phyloP scores from a whole-genome alignment of 2,797 vertebrate species.

The Premnoplex brunnescens region DNA sequence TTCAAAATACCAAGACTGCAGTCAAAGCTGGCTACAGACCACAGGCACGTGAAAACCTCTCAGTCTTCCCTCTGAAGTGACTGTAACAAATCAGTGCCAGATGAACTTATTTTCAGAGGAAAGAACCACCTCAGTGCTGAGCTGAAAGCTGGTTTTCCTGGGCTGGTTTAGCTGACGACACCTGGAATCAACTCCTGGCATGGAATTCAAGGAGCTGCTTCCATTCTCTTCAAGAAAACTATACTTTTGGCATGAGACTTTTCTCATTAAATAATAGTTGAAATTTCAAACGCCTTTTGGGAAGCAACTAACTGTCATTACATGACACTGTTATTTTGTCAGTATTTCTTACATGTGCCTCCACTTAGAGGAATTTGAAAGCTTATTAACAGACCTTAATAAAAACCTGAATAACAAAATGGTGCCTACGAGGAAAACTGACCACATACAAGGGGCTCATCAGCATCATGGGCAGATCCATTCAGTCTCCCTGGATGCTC shows the following conservation, averaged over 20 bases:
- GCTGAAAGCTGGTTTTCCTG: neutral
- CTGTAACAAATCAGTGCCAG: neutral
- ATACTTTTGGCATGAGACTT: neutral
- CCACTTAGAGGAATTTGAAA: neutral
- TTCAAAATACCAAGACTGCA: neutral
- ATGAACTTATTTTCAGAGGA: neutral
- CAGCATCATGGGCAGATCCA: neutral
- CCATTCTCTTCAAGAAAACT: neutral
- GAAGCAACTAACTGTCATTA: neutral
- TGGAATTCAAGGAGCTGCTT: neutral
- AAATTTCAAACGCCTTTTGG: neutral
- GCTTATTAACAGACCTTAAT: neutral
- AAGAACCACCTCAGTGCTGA: neutral
- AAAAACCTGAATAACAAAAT: neutral
- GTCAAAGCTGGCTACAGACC: neutral
- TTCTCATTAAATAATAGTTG: neutral
- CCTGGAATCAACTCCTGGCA: neutral
- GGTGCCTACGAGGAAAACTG: neutral
- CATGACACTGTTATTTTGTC: neutral
- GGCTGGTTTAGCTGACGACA: neutral
- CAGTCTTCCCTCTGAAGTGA: neutral
- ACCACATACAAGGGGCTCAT: neutral
- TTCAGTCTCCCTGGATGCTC: neutral
- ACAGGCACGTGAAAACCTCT: neutral
- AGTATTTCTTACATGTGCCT: neutral